Percentiles rank a stretch among this genome's conserved stretches.
phyloP scores from a whole-genome alignment of 2,113 vertebrate species.

The Litocranius walleri region DNA sequence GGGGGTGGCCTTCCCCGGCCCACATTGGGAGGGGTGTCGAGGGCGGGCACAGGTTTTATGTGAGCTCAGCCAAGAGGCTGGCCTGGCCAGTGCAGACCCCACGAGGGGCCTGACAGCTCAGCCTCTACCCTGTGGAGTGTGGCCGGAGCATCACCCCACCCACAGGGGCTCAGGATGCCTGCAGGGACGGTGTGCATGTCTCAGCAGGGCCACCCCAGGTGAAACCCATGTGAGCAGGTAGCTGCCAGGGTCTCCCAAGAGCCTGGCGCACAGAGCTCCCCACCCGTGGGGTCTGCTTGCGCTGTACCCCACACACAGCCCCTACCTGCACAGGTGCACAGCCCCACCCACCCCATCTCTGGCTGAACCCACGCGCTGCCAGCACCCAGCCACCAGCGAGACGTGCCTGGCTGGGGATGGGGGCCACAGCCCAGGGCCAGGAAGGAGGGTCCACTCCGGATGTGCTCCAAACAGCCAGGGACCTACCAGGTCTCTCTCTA shows the following conservation, averaged over 20 bases:
- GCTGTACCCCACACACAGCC: background rate
- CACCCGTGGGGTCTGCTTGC: fast-evolving
- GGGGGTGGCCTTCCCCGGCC: background rate
- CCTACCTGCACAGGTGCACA: fast-evolving
- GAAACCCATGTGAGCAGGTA: background rate
- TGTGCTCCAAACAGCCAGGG: background rate
- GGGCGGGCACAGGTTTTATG: fast-evolving
- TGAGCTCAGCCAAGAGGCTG: background rate
- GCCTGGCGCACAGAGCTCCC: too few relatives aligned
- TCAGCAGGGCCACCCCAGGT: fast-evolving
- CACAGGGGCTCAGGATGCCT: background rate
- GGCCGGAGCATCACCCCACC: fast-evolving
- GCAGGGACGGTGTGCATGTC: fast-evolving
- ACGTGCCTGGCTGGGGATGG: too few relatives aligned
- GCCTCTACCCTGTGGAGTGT: fast-evolving
- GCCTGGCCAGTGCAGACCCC: background rate
- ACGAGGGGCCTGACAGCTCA: fast-evolving
- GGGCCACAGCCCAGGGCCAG: background rate
- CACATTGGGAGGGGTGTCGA: fast-evolving
- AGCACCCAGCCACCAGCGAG: fast-evolving
- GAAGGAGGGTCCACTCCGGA: fast-evolving
- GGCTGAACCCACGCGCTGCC: background rate
- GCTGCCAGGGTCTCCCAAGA: too few relatives aligned
- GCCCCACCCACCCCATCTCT: background rate
- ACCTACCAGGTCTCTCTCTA: fast-evolving